Evolutionary conservation across 2,888 invertebrate genomes (phyloP).

Genomic region (Aphodius granarius): DNA sequence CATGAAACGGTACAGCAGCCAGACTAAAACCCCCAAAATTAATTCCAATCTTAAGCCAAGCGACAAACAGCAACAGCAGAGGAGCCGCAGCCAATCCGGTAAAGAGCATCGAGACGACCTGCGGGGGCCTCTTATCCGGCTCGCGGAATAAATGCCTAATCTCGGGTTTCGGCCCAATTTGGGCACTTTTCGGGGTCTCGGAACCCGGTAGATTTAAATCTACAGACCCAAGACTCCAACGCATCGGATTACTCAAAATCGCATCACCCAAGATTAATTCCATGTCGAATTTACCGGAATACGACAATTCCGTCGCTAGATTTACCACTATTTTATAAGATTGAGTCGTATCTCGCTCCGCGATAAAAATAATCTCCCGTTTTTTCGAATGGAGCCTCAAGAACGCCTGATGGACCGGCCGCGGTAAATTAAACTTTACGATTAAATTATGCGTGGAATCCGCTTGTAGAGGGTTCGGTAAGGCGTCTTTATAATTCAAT

Average conservation of each 20-base stretch:
- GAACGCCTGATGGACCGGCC: conserved; percentile 86
- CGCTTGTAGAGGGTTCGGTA: conserved; percentile 71
- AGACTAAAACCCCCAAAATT: conserved; percentile 84
- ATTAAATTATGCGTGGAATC: conserved; percentile 86
- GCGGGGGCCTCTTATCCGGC: conserved; percentile 90
- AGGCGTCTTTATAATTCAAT: conserved; percentile 72
- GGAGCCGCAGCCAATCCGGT: conserved; percentile 82
- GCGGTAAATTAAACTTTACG: conserved; percentile 75
- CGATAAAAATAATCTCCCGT: conserved; percentile 90
- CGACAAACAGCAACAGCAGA: conserved; percentile 75
- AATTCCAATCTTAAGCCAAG: conserved; percentile 87
- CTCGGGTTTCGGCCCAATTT: conserved; percentile 59
- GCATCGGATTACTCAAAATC: conserved; percentile 84
- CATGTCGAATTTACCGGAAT: conserved; percentile 78
- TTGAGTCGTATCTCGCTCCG: conserved; percentile 77
- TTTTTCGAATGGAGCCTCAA: conserved; percentile 71
- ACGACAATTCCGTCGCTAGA: conserved; percentile 76
- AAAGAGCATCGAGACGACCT: conserved; percentile 86
- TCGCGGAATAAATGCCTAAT: conserved; percentile 84
- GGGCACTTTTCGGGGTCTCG: conserved; percentile 38
- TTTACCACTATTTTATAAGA: conserved; percentile 88
- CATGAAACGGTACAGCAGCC: conserved; percentile 87
- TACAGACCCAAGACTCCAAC: conserved; percentile 83
- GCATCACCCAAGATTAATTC: conserved; percentile 90
- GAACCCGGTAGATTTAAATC: conserved; percentile 65